Evolutionary conservation across 2,888 invertebrate species (phyloP), one percentile per base, ranked within the genome.

Genomic region (Sesia bembeciformis): DNA sequence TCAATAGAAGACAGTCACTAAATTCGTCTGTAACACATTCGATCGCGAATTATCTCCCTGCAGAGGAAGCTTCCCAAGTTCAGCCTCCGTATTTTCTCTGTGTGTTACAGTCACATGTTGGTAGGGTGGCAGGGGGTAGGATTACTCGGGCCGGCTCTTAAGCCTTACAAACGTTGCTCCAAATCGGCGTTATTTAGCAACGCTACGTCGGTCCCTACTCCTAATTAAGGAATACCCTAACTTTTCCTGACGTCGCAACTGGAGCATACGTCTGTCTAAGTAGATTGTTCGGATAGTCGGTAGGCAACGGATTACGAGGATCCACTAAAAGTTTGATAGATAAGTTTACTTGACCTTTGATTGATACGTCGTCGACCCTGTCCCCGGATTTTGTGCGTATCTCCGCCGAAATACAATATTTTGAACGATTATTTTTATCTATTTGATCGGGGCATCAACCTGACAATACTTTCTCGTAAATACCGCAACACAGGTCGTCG

Each of bases 111-210:
- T 50, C 50, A 50, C 39, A 50, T 50, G 39, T 50, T 39, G 23
- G 38, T 39, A 39, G 39, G 39, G 56, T n/a, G 54, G 53, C 52
- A 55, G 54, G 56, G 57, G 49, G 51, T 58, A 58, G 72, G 76
- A 79, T 77, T 77, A 79, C 65, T 59, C 60, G 62, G 68, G 70
- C 60, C 65, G 58, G 61, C 67, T 68, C 67, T 66, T 77, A 78
- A 81, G 78, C 83, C 72, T 79, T 74, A 76, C 76, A 80, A 78
- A 81, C 79, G 79, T 69, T 69, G 70, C 70, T 74, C 72, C 64
- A 76, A 82, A 82, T 84, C 80, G 75, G 72, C 68, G 76, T 78
- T 81, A 84, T 82, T 84, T 81, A 83, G 76, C 74, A 70, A 67
- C 64, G 72, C 65, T n/a, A 46, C 46, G 46, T 46, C 8, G 46